A percentile compares a stretch with the other conserved stretches of the same genome.
These are phyloP conservation scores for Amblyteles armatorius DNA, from an alignment of 2,888 invertebrate genomes.

Conservation along the genomic window DNA sequence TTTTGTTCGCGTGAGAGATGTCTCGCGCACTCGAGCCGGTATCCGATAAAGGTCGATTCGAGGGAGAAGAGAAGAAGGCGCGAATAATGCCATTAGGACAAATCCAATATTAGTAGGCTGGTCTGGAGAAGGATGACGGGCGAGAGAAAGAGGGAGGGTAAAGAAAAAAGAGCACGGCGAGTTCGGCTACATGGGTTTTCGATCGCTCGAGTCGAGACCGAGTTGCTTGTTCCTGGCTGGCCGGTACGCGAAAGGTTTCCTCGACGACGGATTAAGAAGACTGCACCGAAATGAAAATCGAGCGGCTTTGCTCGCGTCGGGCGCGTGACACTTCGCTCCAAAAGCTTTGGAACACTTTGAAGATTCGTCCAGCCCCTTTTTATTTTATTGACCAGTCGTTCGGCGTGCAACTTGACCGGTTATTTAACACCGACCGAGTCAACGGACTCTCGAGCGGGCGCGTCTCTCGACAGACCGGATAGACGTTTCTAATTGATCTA, in stretches of 20 bases:
- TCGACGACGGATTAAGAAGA: slow-evolving; percentile 70
- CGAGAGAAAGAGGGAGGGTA: slow-evolving; percentile 12
- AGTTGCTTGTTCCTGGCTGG: slow-evolving; percentile 32
- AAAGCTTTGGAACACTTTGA: neutral
- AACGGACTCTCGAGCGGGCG: slow-evolving; percentile 8
- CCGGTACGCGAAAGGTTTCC: slow-evolving; percentile 70
- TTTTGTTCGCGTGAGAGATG: too few relatives aligned
- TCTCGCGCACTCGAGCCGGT: too few relatives aligned
- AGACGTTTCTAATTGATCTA: slow-evolving; percentile 25
- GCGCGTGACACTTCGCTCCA: neutral
- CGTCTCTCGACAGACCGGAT: slow-evolving; percentile 8
- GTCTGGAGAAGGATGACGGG: slow-evolving; percentile 47
- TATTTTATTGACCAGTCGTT: neutral
- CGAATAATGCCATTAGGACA: slow-evolving; percentile 75
- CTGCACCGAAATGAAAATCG: slow-evolving; percentile 65
- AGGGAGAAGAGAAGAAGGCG: slow-evolving; percentile 19
- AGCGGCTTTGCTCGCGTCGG: slow-evolving; percentile 33
- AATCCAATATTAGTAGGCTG: slow-evolving; percentile 73
- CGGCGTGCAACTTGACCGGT: neutral
- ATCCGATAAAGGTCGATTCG: too few relatives aligned
- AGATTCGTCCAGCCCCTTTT: neutral
- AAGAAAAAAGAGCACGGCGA: slow-evolving; percentile 31
- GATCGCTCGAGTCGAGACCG: slow-evolving; percentile 49
- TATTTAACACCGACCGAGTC: slow-evolving; percentile 27
- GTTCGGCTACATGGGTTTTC: slow-evolving; percentile 53